Evolutionary conservation across 2,888 invertebrate species (phyloP).

Genomic region (Lucinisca nassula): DNA sequence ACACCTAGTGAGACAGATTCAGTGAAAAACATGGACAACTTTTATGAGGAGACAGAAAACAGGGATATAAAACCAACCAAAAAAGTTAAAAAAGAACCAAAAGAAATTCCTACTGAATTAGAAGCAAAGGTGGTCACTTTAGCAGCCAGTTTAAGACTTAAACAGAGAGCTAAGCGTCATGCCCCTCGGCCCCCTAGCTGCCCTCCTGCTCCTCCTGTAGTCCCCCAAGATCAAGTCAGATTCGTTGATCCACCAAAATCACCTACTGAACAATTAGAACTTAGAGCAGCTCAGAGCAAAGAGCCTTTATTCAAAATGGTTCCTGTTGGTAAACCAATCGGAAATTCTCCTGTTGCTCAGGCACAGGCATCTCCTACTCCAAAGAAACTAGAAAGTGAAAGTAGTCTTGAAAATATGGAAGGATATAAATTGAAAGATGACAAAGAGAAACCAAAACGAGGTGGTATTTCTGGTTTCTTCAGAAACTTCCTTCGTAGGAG

Average conservation of each 20-base stretch:
- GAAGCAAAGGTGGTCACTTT: conserved; percentile 81
- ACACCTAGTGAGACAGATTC: conserved; percentile 65
- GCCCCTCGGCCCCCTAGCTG: conserved; percentile 81
- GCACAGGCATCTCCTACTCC: conserved; percentile 35
- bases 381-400: not conserved
- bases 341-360: conserved; percentile 40
- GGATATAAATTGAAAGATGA: conserved; percentile 60
- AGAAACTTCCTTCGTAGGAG: conserved; percentile 79
- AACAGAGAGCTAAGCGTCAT: conserved; percentile 77
- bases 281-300: conserved; percentile 62
- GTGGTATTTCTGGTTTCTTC: conserved; percentile 82
- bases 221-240: not conserved
- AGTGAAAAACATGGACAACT: conserved; percentile 58
- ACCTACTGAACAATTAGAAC: conserved; percentile 56
- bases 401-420: conserved; percentile 53
- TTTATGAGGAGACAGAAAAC: conserved; percentile 30
- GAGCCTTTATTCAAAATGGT: conserved; percentile 84
- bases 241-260: conserved; percentile 51
- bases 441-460: conserved; percentile 65
- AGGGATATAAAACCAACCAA: conserved; percentile 1
- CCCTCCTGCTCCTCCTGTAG: conserved; percentile 72
- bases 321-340: conserved; percentile 78
- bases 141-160: conserved; percentile 79
- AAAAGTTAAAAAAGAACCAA: conserved; percentile 41
- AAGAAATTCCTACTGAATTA: conserved; percentile 77